A percentile compares a stretch with the other conserved stretches of the same genome.
Evolutionary conservation across 1,140 invertebrate genomes (phyloP).

Genomic region (Drosophila hydei): DNA sequence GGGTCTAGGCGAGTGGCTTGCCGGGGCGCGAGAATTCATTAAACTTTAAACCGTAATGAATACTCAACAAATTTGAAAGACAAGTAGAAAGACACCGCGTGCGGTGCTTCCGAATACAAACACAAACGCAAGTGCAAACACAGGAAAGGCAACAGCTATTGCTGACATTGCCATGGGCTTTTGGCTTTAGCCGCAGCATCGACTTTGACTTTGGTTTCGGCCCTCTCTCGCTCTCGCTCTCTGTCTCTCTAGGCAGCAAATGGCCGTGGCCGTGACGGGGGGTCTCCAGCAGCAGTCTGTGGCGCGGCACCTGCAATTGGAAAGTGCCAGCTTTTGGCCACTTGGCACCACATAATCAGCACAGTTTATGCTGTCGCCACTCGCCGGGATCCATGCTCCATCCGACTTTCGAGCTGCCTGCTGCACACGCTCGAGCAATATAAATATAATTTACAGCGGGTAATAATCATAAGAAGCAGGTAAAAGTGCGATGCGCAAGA

Average conservation of each 20-base stretch:
- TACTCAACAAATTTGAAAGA: conserved; percentile 48
- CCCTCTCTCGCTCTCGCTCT: no score
- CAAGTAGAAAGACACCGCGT: conserved; percentile 18
- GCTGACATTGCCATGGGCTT: conserved; percentile 20
- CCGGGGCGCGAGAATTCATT: conserved; percentile 53
- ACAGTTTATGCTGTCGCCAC: conserved; percentile 61
- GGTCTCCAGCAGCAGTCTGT: neutral
- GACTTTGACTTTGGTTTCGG: neutral
- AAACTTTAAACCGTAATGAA: conserved; percentile 63
- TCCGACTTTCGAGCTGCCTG: conserved; percentile 19
- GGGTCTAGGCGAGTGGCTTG: neutral
- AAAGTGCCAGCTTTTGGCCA: conserved; percentile 22
- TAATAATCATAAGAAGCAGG: conserved; percentile 63
- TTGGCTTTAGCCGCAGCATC: conserved; percentile 1
- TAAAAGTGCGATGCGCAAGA: conserved; percentile 45
- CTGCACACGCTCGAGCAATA: conserved; percentile 53
- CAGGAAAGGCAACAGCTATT: conserved; percentile 11
- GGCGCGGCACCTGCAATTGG: conserved; percentile 30
- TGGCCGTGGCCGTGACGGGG: neutral
- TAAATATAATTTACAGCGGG: conserved; percentile 65
- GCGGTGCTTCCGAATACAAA: conserved; percentile 2
- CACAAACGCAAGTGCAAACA: neutral
- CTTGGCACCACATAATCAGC: conserved; percentile 60
- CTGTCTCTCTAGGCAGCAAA: no score
- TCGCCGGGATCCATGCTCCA: conserved; percentile 2